phyloP scores from a whole-genome alignment of 2,113 vertebrate genomes.

The Oostethus manadensis region DNA sequence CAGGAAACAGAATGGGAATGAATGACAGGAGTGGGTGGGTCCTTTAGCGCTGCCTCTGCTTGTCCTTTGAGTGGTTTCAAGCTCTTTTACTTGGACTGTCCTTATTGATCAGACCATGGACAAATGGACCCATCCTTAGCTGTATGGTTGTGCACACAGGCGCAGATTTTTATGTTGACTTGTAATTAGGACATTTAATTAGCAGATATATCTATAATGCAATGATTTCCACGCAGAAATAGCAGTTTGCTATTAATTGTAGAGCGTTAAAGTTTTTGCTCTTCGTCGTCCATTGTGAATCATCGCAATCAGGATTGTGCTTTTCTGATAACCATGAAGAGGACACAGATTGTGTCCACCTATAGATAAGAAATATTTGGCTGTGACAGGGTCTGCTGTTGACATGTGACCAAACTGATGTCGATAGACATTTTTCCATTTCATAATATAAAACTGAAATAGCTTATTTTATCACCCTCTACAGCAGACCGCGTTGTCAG shows the following conservation, averaged over 20 bases:
- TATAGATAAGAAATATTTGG: no score
- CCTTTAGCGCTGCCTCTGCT: slow-evolving; percentile 8
- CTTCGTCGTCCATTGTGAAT: no score
- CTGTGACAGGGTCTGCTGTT: no score
- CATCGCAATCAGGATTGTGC: no score
- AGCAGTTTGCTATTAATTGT: slow-evolving; percentile 6
- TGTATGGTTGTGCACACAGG: slow-evolving; percentile 1
- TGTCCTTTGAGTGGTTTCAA: slow-evolving; percentile 12
- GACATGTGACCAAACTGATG: no score
- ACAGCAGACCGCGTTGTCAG: neutral
- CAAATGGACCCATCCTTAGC: slow-evolving; percentile 4
- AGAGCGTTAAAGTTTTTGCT: no score
- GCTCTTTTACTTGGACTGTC: slow-evolving; percentile 12
- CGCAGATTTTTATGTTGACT: slow-evolving; percentile 20
- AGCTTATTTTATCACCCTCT: neutral
- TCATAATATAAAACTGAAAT: neutral
- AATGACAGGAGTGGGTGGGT: slow-evolving; percentile 45
- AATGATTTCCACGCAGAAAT: slow-evolving; percentile 30
- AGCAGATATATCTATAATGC: slow-evolving; percentile 24
- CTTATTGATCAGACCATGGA: slow-evolving; percentile 17
- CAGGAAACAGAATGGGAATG: slow-evolving; percentile 52
- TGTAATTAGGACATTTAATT: slow-evolving; percentile 43
- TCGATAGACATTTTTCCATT: no score
- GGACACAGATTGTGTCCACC: no score
- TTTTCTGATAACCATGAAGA: no score